Evolutionary conservation across 2,113 vertebrate genomes (phyloP).

Genomic region (Amia ocellicauda): DNA sequence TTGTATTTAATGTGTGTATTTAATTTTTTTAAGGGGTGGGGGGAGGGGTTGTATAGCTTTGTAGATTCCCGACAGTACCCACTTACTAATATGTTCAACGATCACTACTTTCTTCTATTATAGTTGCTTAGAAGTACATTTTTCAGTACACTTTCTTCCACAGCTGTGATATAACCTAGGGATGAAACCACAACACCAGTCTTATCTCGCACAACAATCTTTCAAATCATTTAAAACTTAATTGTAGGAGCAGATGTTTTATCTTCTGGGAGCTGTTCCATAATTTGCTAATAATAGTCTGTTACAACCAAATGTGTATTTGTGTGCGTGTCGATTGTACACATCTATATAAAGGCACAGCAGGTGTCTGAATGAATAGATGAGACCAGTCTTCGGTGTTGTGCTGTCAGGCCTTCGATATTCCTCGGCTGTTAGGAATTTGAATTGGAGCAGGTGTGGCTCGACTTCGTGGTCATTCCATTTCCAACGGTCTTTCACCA

Average conservation of each 20-base stretch:
- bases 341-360: conserved; percentile 35
- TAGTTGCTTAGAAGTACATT: background rate
- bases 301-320: conserved; percentile 50
- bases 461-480: conserved; percentile 22
- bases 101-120: conserved; percentile 19
- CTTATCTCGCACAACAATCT: conserved; percentile 17
- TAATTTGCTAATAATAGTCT: conserved; percentile 33
- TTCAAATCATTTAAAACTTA: background rate
- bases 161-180: background rate
- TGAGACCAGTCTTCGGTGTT: no score
- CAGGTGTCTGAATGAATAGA: conserved; percentile 19
- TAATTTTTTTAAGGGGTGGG: conserved; percentile 18
- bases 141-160: conserved; percentile 28
- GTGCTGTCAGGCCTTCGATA: no score
- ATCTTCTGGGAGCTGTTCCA: conserved; percentile 29
- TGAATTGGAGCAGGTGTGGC: conserved; percentile 29
- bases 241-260: conserved; percentile 17
- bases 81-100: conserved; percentile 17
- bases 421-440: conserved; percentile 26
- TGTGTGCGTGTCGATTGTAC: conserved; percentile 35
- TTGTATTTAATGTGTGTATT: conserved; percentile 1
- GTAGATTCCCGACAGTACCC: conserved; percentile 23
- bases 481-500: conserved; percentile 1
- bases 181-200: conserved; percentile 12
- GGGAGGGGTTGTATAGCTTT: conserved; percentile 15